Conservation (phyloP, 2,888 invertebrate species). For the Diarsia rubi region DNA sequence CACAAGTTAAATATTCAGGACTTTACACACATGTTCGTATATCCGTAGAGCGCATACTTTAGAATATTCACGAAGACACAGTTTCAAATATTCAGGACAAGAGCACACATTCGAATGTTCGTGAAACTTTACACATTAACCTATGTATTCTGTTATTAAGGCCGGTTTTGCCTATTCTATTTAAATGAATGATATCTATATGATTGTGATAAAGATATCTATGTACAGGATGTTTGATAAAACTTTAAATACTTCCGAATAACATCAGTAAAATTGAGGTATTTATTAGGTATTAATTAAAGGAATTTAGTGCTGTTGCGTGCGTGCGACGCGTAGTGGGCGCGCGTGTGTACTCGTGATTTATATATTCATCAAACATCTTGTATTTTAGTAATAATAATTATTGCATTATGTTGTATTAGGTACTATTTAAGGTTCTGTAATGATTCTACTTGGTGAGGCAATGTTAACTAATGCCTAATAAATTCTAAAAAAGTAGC, state of each 20-base stretch:
- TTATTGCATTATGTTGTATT: constrained; percentile 76
- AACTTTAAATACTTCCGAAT: constrained; percentile 74
- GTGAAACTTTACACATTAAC: constrained; percentile 75
- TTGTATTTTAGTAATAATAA: constrained; percentile 79
- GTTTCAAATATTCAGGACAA: constrained; percentile 58
- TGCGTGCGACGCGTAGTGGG: constrained; percentile 68
- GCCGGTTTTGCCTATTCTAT: constrained; percentile 89
- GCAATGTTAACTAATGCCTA: constrained; percentile 86
- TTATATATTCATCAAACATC: constrained; percentile 83
- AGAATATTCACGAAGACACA: constrained; percentile 55
- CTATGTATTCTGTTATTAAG: constrained; percentile 82
- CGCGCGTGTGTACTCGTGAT: constrained; percentile 56
- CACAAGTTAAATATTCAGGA: constrained; percentile 47
- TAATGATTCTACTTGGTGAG: constrained; percentile 84
- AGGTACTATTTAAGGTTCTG: constrained; percentile 72
- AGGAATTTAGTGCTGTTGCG: constrained; percentile 73
- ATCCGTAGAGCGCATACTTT: constrained; percentile 56
- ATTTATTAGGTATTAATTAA: constrained; percentile 72
- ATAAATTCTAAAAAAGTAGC: constrained; percentile 86
- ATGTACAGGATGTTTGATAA: constrained; percentile 88
- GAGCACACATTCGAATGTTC: constrained; percentile 71
- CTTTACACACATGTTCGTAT: constrained; percentile 53
- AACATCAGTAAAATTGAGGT: constrained; percentile 79
- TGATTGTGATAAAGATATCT: constrained; percentile 74
- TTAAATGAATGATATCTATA: constrained; percentile 80